phyloP scores from a whole-genome alignment of 2,113 vertebrate genomes.

The Donacobius atricapilla region DNA sequence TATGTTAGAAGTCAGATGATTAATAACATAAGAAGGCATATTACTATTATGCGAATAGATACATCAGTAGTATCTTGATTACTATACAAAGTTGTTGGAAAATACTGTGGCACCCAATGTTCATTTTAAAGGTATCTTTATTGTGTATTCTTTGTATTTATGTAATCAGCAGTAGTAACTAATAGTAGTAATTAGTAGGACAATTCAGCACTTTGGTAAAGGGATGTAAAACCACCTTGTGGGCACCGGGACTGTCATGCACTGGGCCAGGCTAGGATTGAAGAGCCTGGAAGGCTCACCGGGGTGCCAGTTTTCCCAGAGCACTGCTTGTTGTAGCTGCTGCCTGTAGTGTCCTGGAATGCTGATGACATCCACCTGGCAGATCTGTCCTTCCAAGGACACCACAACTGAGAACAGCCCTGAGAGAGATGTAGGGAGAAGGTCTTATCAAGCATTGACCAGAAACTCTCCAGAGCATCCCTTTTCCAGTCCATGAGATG shows the following conservation, averaged over 20 bases:
- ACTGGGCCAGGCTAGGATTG: background rate
- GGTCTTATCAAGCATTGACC: background rate
- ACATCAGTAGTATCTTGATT: background rate
- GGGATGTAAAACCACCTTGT: background rate
- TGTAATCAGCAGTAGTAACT: background rate
- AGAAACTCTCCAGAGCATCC: background rate
- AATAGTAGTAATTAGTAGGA: background rate
- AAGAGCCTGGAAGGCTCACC: background rate
- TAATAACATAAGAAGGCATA: background rate
- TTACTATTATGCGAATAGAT: background rate
- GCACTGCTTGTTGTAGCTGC: no score
- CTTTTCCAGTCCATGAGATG: background rate
- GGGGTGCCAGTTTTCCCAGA: accelerated
- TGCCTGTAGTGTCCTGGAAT: background rate
- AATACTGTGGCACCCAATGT: background rate
- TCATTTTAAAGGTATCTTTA: background rate
- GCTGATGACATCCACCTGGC: accelerated
- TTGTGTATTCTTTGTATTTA: background rate
- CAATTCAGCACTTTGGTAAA: background rate
- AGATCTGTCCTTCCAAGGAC: background rate
- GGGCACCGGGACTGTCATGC: background rate
- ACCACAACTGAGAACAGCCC: background rate
- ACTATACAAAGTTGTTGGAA: background rate
- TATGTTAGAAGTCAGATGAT: background rate
- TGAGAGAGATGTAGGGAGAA: accelerated